Conservation (phyloP, 1,140 invertebrate species). For the Aphaenogaster ashmeadi region DNA sequence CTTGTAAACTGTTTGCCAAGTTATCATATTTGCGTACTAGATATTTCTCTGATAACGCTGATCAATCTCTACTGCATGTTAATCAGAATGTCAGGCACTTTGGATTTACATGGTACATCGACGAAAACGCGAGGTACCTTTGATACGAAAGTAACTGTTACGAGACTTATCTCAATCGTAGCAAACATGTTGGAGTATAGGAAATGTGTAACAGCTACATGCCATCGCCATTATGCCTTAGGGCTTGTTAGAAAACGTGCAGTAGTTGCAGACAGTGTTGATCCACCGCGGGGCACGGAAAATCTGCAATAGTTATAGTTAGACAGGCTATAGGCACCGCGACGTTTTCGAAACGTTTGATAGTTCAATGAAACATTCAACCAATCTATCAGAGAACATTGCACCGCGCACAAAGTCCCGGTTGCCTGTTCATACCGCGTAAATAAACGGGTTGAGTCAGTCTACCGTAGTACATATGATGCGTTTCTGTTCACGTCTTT, state of each 20-base stretch:
- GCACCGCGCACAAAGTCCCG: background rate
- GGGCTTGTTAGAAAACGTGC: conserved; percentile 57
- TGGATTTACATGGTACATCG: background rate
- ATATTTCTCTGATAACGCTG: background rate
- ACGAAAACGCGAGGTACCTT: background rate
- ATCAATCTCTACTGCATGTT: background rate
- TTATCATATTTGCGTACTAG: background rate
- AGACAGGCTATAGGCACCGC: background rate
- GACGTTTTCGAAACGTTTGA: conserved; percentile 47
- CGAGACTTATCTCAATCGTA: conserved; percentile 21
- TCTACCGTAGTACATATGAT: background rate
- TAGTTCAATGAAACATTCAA: conserved; percentile 24
- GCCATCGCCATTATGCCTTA: conserved; percentile 42
- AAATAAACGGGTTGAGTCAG: background rate
- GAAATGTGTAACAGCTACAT: conserved; percentile 38
- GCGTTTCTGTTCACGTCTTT: background rate
- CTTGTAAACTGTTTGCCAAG: background rate
- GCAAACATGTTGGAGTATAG: conserved; percentile 33
- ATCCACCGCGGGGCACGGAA: conserved; percentile 26
- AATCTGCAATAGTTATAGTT: conserved; percentile 41
- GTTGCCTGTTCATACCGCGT: background rate
- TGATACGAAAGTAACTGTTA: conserved; percentile 8
- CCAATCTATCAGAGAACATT: background rate
- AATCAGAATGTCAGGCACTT: background rate
- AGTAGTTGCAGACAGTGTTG: conserved; percentile 47